Conservation (phyloP, 2,797 vertebrate genomes). For the Gorsachius magnificus region DNA sequence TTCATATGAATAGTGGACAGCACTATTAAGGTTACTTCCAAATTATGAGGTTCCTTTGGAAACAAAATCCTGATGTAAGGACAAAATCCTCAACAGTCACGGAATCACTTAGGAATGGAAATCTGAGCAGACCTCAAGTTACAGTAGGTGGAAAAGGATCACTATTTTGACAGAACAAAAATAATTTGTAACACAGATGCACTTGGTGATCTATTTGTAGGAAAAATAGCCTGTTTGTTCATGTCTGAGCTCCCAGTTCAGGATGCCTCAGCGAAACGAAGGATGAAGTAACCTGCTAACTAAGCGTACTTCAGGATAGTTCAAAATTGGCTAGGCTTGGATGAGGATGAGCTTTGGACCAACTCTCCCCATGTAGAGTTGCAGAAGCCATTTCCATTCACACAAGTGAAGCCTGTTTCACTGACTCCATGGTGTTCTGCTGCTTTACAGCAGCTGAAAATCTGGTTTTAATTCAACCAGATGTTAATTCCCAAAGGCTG, state of each 20-base stretch:
- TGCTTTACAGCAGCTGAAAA: background rate
- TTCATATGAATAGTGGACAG: background rate
- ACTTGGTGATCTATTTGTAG: background rate
- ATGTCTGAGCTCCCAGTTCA: background rate
- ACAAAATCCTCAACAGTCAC: background rate
- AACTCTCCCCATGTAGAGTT: background rate
- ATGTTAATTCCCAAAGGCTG: background rate
- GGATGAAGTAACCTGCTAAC: background rate
- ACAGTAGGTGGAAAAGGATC: background rate
- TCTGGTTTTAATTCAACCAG: background rate
- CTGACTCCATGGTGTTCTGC: background rate
- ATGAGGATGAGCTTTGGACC: background rate
- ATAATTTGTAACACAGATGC: background rate
- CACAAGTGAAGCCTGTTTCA: background rate
- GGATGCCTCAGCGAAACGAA: background rate
- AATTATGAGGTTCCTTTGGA: background rate
- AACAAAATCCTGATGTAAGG: background rate
- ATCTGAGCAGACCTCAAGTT: background rate
- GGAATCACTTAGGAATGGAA: background rate
- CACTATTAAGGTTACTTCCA: background rate
- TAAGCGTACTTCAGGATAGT: background rate
- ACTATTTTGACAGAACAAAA: background rate
- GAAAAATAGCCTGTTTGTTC: background rate
- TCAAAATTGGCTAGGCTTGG: background rate
- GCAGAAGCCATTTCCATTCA: background rate